These are phyloP conservation scores for Melanostigma gelatinosum DNA, from an alignment of 2,113 vertebrate genomes.

Conservation along the genomic window DNA sequence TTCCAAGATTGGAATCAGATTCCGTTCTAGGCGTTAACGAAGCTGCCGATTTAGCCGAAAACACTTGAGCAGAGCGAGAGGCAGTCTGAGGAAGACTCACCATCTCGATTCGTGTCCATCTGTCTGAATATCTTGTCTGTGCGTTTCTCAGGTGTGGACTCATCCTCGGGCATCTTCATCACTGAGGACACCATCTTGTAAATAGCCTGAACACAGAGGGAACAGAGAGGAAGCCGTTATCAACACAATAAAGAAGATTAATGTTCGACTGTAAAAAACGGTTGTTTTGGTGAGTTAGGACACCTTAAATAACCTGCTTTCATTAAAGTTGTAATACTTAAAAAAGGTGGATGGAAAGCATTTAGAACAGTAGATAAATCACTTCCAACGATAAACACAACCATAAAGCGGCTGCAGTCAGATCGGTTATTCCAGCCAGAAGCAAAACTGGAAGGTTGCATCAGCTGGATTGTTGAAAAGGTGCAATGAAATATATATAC, in stretches of 20 bases:
- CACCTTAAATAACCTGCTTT: not conserved
- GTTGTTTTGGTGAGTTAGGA: not conserved
- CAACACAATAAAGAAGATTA: not conserved
- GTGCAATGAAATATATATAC: conserved; percentile 4
- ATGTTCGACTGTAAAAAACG: not conserved
- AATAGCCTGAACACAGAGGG: conserved; percentile 88
- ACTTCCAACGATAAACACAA: not conserved
- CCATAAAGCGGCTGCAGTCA: not conserved
- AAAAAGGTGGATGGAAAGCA: not conserved
- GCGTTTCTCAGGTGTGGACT: conserved; percentile 97
- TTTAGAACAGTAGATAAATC: conserved; percentile 6
- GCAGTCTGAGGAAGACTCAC: conserved; percentile 75
- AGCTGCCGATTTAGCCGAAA: not conserved
- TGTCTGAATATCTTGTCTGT: conserved; percentile 99
- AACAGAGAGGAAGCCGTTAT: not conserved
- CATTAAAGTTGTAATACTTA: not conserved
- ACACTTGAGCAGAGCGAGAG: not conserved
- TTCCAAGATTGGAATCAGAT: not conserved
- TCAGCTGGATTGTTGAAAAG: conserved; percentile 9
- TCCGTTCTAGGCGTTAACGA: not conserved
- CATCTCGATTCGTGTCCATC: conserved; percentile 98
- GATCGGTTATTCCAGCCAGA: not conserved
- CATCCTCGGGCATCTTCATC: conserved; percentile 99
- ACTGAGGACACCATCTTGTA: conserved; percentile 99
- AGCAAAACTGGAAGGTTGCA: not conserved